A percentile compares a stretch with the other conserved stretches of the same genome.
Conservation (phyloP, 1,140 invertebrate species). For the Aricia agestis region DNA sequence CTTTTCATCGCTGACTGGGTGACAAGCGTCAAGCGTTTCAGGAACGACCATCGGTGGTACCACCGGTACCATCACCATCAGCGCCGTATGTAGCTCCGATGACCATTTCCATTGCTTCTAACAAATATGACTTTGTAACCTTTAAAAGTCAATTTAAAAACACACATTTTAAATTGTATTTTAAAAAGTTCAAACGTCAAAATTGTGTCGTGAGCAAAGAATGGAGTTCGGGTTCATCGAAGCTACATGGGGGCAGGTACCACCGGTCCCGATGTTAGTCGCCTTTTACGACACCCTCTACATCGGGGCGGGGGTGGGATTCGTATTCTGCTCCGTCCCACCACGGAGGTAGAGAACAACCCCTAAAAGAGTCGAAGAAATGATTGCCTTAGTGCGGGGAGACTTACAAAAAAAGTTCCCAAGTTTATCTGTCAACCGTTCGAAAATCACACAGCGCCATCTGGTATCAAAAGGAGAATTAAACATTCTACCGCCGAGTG, state of each 20-base stretch:
- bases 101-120: no score
- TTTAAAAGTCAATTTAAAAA: no score
- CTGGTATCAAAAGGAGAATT: not conserved
- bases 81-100: no score
- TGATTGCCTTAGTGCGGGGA: not conserved
- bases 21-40: no score
- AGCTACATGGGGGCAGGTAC: not conserved
- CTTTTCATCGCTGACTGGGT: no score
- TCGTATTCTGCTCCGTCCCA: conserved; percentile 14
- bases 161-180: no score
- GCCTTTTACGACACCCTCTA: conserved; percentile 2
- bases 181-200: no score
- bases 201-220: not conserved
- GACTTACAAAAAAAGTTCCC: not conserved
- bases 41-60: no score
- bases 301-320: conserved; percentile 9
- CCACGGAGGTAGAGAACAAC: not conserved
- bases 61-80: no score
- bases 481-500: not conserved
- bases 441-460: no score
- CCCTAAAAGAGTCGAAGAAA: not conserved
- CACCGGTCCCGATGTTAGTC: conserved; percentile 8
- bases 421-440: no score
- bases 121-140: no score
- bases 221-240: not conserved